Evolutionary conservation across 2,797 vertebrate species (phyloP).

Genomic region (Crenichthys baileyi): DNA sequence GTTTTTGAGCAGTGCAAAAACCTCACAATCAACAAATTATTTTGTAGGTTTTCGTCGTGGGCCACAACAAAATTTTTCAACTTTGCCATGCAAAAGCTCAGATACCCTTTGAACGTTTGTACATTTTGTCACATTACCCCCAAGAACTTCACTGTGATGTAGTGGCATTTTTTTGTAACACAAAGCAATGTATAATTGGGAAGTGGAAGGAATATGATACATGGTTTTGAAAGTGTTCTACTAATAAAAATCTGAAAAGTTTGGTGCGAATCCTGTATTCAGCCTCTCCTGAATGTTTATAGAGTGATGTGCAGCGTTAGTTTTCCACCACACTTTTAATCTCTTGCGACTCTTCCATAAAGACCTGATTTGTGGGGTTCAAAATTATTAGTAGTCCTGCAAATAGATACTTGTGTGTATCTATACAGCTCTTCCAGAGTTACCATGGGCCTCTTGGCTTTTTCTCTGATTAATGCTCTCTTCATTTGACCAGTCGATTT

Average conservation of each 20-base stretch:
- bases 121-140: not conserved
- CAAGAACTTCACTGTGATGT: not conserved
- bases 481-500: not conserved
- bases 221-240: not conserved
- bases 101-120: not conserved
- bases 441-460: not conserved
- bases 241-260: not conserved
- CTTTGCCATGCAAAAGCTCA: not conserved
- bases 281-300: not conserved
- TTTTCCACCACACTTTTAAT: not conserved
- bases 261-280: not conserved
- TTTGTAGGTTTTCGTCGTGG: not conserved
- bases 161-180: not conserved
- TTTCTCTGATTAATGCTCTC: not conserved
- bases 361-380: too few species aligned
- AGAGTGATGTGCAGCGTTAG: not conserved
- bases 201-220: not conserved
- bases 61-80: not conserved
- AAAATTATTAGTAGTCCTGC: too few species aligned
- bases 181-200: not conserved
- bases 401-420: not conserved
- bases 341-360: too few species aligned
- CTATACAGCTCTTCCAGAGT: too few species aligned
- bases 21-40: not conserved
- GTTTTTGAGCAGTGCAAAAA: too few species aligned